Evolutionary conservation across 2,797 vertebrate species (phyloP).

Genomic region (Phalanger gymnotis): DNA sequence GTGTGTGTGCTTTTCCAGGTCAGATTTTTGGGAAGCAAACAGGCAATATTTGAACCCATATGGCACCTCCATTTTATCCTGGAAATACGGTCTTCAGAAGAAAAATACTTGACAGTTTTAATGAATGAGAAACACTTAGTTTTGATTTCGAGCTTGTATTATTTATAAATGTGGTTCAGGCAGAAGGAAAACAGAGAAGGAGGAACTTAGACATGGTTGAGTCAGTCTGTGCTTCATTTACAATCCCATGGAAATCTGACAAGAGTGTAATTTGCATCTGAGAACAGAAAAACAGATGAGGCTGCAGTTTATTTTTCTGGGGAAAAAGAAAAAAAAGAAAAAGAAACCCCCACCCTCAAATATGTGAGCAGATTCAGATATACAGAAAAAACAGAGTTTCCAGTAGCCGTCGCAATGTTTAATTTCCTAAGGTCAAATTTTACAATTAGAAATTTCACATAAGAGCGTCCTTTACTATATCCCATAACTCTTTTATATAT

Average conservation of each 20-base stretch:
- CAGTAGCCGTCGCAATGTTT: neutral
- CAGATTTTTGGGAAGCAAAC: neutral
- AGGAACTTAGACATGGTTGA: neutral
- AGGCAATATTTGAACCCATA: neutral
- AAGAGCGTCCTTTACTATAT: conserved; percentile 41
- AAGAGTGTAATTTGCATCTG: conserved; percentile 20
- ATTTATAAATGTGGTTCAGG: conserved; percentile 38
- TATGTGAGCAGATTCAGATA: neutral
- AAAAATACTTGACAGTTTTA: neutral
- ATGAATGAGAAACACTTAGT: neutral
- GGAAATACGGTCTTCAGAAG: neutral
- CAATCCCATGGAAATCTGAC: neutral
- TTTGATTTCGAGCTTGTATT: neutral
- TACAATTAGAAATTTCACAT: conserved; percentile 63
- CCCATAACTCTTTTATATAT: conserved; percentile 48
- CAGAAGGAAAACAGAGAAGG: conserved; percentile 23
- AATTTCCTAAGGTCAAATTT: conserved; percentile 69
- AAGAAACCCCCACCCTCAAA: neutral
- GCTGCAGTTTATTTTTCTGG: conserved; percentile 21
- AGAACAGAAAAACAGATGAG: conserved; percentile 9
- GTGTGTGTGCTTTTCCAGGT: neutral
- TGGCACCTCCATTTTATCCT: neutral
- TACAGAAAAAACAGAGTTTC: conserved; percentile 11
- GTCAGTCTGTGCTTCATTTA: neutral
- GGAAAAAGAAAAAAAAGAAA: neutral